Percentiles rank a stretch among this genome's conserved stretches.
phyloP scores from a whole-genome alignment of 2,113 vertebrate genomes.

The Myrmophylax atrothorax region DNA sequence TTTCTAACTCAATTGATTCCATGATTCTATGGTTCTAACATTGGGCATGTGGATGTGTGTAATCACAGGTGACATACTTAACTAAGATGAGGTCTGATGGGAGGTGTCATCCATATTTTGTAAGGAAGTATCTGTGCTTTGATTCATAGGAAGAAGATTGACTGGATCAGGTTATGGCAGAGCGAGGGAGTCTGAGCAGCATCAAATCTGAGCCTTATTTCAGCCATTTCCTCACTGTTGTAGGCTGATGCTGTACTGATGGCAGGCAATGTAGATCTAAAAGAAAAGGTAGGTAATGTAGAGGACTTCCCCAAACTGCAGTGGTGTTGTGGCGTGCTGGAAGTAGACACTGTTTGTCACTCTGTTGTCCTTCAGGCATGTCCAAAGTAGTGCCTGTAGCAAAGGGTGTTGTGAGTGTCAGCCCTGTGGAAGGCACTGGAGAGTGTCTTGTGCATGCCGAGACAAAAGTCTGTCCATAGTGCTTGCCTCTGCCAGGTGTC shows the following conservation, averaged over 20 bases:
- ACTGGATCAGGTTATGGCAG: background rate
- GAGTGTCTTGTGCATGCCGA: accelerated
- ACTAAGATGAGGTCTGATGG: background rate
- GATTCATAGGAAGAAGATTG: background rate
- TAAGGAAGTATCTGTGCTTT: background rate
- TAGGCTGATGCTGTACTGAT: background rate
- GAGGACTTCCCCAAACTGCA: background rate
- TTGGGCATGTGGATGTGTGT: background rate
- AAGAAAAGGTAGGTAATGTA: background rate
- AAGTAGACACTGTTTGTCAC: background rate
- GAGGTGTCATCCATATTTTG: background rate
- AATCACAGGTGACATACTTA: background rate
- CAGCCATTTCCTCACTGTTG: background rate
- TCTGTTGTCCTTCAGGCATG: background rate
- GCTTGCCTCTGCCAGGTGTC: background rate
- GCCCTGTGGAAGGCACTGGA: background rate
- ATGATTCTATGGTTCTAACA: background rate
- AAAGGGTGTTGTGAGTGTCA: background rate
- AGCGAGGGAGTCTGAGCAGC: background rate
- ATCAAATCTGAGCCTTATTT: background rate
- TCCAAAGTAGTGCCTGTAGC: background rate
- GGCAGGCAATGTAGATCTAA: background rate
- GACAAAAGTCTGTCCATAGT: background rate
- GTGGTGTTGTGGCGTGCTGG: accelerated
- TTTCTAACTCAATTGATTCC: too few relatives aligned